Conservation (phyloP, 2,797 vertebrate genomes). For the Ispidina lecontei region DNA sequence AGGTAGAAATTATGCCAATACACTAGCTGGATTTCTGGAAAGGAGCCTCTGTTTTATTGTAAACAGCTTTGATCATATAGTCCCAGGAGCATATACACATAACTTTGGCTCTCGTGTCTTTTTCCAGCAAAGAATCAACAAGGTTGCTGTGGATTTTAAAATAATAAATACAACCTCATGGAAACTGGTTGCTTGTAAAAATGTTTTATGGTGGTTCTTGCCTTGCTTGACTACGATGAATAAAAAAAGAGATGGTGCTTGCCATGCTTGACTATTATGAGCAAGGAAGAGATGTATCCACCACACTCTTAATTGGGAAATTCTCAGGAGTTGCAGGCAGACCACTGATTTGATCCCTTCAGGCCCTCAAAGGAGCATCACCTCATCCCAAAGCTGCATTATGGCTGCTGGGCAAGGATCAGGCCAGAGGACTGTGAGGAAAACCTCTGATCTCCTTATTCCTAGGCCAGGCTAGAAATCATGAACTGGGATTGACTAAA, state of each 20-base stretch:
- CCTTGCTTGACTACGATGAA: not conserved
- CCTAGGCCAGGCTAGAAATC: not conserved
- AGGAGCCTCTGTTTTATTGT: constrained; percentile 22
- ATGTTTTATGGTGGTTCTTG: not conserved
- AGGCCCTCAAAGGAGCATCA: not conserved
- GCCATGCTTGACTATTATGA: not conserved
- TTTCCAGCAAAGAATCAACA: not conserved
- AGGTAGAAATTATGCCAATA: constrained; percentile 29
- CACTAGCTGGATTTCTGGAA: constrained; percentile 49
- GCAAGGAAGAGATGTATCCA: not conserved
- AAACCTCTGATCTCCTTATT: not conserved
- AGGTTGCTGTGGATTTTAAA: not conserved
- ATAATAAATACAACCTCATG: not conserved
- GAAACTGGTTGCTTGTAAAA: not conserved
- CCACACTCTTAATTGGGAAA: not conserved
- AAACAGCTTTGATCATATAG: not conserved
- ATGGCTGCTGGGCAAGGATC: not conserved
- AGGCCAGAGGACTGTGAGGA: not conserved
- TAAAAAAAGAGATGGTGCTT: not conserved
- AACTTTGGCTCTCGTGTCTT: not conserved
- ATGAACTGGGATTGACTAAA: not conserved
- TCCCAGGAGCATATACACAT: not conserved
- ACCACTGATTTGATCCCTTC: not conserved
- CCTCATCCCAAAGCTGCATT: not conserved
- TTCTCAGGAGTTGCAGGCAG: not conserved